Evolutionary conservation across 2,113 vertebrate species (phyloP), one percentile per base, ranked within the genome.

Genomic region (Callopanchax toddi): DNA sequence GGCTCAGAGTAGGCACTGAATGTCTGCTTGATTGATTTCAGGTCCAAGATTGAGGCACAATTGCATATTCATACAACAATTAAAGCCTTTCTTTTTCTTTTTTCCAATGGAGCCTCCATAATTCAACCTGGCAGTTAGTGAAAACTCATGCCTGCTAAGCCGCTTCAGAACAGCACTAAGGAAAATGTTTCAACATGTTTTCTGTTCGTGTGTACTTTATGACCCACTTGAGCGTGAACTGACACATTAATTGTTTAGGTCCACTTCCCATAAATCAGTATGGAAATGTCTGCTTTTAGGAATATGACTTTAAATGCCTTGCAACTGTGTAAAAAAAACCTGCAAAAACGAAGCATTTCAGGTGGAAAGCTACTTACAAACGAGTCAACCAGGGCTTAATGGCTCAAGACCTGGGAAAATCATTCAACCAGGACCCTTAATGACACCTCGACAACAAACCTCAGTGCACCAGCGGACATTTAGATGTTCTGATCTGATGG

Each of bases 401-500:
- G 74, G 61, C 51, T 29, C 50, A 67, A 48, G 50, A 72, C 69
- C 67, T 82, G 85, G 81, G 78, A 84, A 87, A 89, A 82, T 70
- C 82, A 57, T 45, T 80, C 50, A 80, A 68, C 54, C 76, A 0
- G 50, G 46, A 67, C 65, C 20, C 44, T 73, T 37, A 71, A 60
- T 48, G 78, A 87, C 79, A 85, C 85, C 65, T 87, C 50, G 29
- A 12, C 51, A 29, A 57, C 72, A 74, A 72, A 74, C 67, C 37
- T 60, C 54, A 25, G 18, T 60, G 71, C 74, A 80, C 81, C 89
- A 70, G 45, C 45, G 59, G 73, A 73, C 79, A 84, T 90, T 91
- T 85, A 88, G 86, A 80, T 86, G 83, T 91, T 90, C 81, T 90
- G 86, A 88, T 91, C 54, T 87, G 88, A 18, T 82, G 79, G 83